Percentiles rank a stretch among this genome's conserved stretches.
Evolutionary conservation across 2,888 invertebrate species (phyloP).

Genomic region (Meandrusa payeni): DNA sequence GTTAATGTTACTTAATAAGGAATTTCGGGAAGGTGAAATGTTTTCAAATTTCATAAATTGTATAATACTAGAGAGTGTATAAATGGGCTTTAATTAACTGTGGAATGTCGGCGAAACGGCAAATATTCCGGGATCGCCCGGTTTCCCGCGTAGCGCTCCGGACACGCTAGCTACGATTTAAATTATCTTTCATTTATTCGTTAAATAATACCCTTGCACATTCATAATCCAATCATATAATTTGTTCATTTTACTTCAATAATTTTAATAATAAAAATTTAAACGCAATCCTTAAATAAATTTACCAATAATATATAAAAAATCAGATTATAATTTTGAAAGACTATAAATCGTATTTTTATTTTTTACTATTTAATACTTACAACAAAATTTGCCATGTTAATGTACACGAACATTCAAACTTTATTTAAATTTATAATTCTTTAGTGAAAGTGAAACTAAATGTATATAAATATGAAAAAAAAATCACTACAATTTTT

Average conservation of each 20-base stretch:
- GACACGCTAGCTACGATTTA: constrained; percentile 63
- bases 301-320: too few species aligned
- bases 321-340: too few species aligned
- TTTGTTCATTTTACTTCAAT: too few species aligned
- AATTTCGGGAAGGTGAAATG: constrained; percentile 54
- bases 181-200: constrained; percentile 62
- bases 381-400: not conserved
- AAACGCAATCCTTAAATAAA: too few species aligned
- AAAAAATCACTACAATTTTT: not conserved
- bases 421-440: not conserved
- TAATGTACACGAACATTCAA: not conserved
- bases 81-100: constrained; percentile 78
- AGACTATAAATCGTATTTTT: too few species aligned
- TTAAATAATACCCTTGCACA: constrained; percentile 49
- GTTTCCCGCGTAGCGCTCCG: constrained; percentile 38
- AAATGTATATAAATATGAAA: too few species aligned
- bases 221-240: too few species aligned
- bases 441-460: too few species aligned
- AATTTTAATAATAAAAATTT: too few species aligned
- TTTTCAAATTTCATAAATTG: constrained; percentile 69
- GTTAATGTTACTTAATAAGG: constrained; percentile 28
- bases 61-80: constrained; percentile 71
- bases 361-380: constrained; percentile 2
- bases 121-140: constrained; percentile 63
- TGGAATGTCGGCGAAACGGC: constrained; percentile 70